Evolutionary conservation across 2,797 vertebrate genomes (phyloP), one percentile per base, ranked within the genome.

Genomic region (Acipenser ruthenus): DNA sequence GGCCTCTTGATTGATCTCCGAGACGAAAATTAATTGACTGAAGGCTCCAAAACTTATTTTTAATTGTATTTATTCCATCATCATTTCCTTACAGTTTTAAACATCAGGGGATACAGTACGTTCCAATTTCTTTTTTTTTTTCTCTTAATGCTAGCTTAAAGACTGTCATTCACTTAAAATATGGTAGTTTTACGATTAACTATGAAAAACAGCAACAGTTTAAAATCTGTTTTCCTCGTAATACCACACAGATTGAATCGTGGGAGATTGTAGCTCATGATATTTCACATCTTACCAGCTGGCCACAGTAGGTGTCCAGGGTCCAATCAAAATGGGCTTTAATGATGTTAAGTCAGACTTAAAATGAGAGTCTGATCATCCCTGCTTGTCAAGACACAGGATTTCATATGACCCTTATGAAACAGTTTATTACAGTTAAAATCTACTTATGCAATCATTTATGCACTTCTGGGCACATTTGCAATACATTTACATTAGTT

Each of bases 291-390:
- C 67, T 15, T n/a, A 50, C 77, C 79, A 81, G 79, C 77, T 78
- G 77, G 52, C 75, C 78, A 73, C 76, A 78, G 82, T 80, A 74
- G 78, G 80, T 66, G 75, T 78, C 81, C 82, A 76, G 79, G 79
- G 80, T 80, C 80, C 83, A 87, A 85, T 86, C 84, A 86, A 76
- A 50, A 69, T 72, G 3, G 73, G 75, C 77, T 80, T 83, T 78
- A 84, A 80, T 77, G 60, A 67, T 1, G 69, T 13, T 75, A 71
- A 69, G 77, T 15, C 79, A 86, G 86, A 79, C 77, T 74, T 71
- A 75, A 77, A 80, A 78, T 78, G 63, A 69, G 79, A 78, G 77
- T 78, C 79, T 76, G 84, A 84, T 84, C 82, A 81, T 84, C 79
- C 79, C 12, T 70, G 76, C 78, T 85, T 79, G 81, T 84, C 80